Conservation (phyloP, 2,888 invertebrate species). For the Euzetes globulus region DNA sequence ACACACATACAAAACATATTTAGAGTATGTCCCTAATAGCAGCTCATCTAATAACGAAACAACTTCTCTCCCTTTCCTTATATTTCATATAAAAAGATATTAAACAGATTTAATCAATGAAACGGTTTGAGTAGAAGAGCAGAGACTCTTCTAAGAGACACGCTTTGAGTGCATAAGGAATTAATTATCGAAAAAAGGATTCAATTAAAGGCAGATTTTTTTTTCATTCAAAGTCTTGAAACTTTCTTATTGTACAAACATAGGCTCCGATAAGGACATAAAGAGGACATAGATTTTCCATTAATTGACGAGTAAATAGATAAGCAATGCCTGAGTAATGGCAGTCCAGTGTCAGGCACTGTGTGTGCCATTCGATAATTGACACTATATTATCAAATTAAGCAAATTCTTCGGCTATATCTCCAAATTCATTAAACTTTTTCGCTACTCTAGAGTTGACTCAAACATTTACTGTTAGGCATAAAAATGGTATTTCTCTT, state of each 20-base stretch:
- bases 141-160: neutral
- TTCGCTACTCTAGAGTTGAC: no score
- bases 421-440: neutral
- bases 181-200: neutral
- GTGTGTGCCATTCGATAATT: neutral
- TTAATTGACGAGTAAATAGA: constrained; percentile 8
- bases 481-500: no score
- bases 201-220: neutral
- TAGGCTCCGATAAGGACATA: neutral
- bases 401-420: neutral
- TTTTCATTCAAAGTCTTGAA: neutral
- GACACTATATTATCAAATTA: constrained; percentile 17
- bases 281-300: neutral
- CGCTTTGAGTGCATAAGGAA: neutral
- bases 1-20: neutral
- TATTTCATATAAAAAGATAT: neutral
- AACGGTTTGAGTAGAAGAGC: neutral
- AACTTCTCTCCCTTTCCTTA: neutral
- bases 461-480: no score
- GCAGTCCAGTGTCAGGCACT: neutral
- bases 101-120: neutral
- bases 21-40: neutral
- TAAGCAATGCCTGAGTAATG: neutral
- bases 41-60: neutral
- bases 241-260: neutral